Evolutionary conservation across 2,888 invertebrate species (phyloP), one percentile per base, ranked within the genome.

Genomic region (Drosophila monieri): DNA sequence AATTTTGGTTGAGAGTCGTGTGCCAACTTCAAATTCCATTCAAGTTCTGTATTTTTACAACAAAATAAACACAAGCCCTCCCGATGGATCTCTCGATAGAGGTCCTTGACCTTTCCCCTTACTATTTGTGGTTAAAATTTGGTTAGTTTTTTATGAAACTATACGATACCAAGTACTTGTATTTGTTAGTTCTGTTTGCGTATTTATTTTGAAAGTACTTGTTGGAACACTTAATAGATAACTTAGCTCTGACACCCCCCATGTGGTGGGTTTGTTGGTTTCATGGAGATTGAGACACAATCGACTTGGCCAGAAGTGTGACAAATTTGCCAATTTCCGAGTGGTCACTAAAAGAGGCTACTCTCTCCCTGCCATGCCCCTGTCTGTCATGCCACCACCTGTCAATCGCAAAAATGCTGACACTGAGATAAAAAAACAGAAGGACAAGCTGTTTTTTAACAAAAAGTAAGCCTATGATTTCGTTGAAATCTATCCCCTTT

Each of bases 301-400:
- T 60, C 60, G 60, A 60, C 60, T 58, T 27, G 46, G 30, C 39
- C 59, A 56, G 55, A 76, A 73, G 77, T 76, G 77, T 73, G 74
- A 74, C 74, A 77, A 74, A 74, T 74, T 74, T 77, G 68, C 35
- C 74, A 74, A 74, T 73, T 74, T 73, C 49, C 53, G 58, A 56
- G 35, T 57, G 51, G 49, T 67, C 73, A 76, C 9, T 41, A 35
- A 8, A 43, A 4, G 14, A 18, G n/a, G 23, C 23, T 23, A 10
- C 23, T 14, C 14, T 23, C 21, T 23, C 44, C 10, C 39, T 39
- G 25, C 21, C 37, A 46, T 27, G 6, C 25, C 8, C 25, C 30
- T 39, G n/a, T 39, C 41, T 14, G 39, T 35, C 41, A 25, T 44
- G 44, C 59, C 39, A 10, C 54, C 66, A 64, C 52, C 65, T 65